Evolutionary conservation across 2,113 vertebrate species (phyloP).

Genomic region (Ochotona princeps): DNA sequence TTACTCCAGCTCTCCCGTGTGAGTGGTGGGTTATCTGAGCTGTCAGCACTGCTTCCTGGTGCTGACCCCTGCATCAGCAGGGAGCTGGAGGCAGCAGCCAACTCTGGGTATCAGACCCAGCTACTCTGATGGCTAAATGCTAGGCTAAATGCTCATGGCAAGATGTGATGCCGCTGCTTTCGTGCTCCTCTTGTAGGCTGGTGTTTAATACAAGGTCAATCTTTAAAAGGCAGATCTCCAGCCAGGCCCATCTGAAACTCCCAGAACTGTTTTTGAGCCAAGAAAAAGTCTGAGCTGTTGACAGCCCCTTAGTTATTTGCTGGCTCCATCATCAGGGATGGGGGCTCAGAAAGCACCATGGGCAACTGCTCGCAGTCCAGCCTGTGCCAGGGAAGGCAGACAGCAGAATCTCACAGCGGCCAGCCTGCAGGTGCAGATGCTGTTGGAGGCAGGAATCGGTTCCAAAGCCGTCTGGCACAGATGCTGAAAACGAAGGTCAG

Average conservation of each 20-base stretch:
- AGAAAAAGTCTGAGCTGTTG: background rate
- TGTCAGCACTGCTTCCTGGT: too few species aligned
- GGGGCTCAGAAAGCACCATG: background rate
- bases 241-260: background rate
- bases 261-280: background rate
- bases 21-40: too few species aligned
- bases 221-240: background rate
- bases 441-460: background rate
- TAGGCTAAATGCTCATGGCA: background rate
- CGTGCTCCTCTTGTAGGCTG: background rate
- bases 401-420: background rate
- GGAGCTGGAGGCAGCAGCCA: too few species aligned
- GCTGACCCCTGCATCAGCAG: too few species aligned
- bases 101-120: too few species aligned
- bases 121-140: too few species aligned
- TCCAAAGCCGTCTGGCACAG: conserved; percentile 36
- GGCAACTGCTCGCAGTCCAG: background rate
- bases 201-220: conserved; percentile 22
- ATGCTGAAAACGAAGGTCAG: conserved; percentile 61
- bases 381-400: conserved; percentile 1
- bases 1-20: too few species aligned
- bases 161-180: background rate
- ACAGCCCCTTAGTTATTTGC: background rate
- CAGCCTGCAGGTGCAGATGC: conserved; percentile 38
- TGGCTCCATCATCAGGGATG: background rate